Conservation (phyloP, 1,140 invertebrate genomes). For the Drosophila repleta region DNA sequence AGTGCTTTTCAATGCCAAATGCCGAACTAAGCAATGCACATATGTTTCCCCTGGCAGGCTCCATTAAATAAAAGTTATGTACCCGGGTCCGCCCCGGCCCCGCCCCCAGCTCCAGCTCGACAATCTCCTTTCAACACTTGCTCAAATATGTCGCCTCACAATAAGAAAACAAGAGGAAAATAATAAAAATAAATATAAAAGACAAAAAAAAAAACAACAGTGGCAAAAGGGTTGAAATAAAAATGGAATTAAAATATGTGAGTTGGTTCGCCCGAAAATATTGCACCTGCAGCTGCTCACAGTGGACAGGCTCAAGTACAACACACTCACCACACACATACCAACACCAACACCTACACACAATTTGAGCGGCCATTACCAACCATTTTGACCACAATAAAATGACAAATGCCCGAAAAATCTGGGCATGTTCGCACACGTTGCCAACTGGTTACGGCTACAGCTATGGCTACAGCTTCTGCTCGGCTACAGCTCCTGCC, state of each 20-base stretch:
- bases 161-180: slow-evolving; percentile 11
- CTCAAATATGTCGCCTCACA: slow-evolving; percentile 49
- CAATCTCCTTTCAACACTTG: slow-evolving; percentile 68
- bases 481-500: background rate
- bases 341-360: slow-evolving; percentile 4
- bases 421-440: slow-evolving; percentile 69
- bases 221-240: slow-evolving; percentile 69
- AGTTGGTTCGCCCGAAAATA: slow-evolving; percentile 55
- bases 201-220: background rate
- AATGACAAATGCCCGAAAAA: slow-evolving; percentile 79
- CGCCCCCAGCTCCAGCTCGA: background rate
- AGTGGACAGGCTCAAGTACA: slow-evolving; percentile 11
- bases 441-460: slow-evolving; percentile 18
- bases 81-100: background rate
- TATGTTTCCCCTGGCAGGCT: slow-evolving; percentile 51
- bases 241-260: slow-evolving; percentile 78
- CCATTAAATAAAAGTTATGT: slow-evolving; percentile 74
- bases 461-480: slow-evolving; percentile 5
- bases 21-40: slow-evolving; percentile 58
- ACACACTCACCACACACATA: slow-evolving; percentile 19
- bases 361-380: slow-evolving; percentile 53
- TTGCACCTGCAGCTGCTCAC: slow-evolving; percentile 70
- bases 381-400: slow-evolving; percentile 75
- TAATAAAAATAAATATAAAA: slow-evolving; percentile 16
- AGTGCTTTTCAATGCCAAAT: slow-evolving; percentile 59